Evolutionary conservation across 2,888 invertebrate genomes (phyloP), one percentile per base, ranked within the genome.

Genomic region (Chymomyza procnemis): DNA sequence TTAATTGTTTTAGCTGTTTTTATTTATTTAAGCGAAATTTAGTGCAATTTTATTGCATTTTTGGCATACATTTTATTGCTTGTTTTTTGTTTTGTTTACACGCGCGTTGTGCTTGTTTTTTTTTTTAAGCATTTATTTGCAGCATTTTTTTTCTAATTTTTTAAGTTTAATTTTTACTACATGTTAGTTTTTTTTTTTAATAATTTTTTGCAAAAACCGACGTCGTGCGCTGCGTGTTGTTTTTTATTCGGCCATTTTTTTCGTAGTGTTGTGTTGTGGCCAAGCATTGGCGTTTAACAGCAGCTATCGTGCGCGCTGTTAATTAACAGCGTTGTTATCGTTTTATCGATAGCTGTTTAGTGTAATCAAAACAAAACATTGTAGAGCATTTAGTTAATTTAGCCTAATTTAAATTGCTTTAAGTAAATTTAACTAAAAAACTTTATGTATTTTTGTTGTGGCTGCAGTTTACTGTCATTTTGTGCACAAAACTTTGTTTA

Each of bases 41-140:
- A 64, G 66, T 70, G 71, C 60, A 70, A 75, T 70, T 67, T 68
- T 48, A 77, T 76, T 73, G 65, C 74, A 76, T 75, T 74, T 41
- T 34, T 41, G 3, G 34, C 34, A 41, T 12, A 41, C 34, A 41
- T 9, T 41, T 12, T 26, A 26, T 21, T 73, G 69, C 72, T 67
- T 66, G 50, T 50, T 16, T 50, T 18, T 50, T 19, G 50, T 88
- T 87, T 87, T 88, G 12, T 12, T 12, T 41, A 14, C 12, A 41
- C 34, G 12, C 34, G 34, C 34, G 6, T 41, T 14, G 34, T 41
- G 34, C 34, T 12, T 41, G 12, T 41, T 41, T 41, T 41, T 41
- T 12, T 41, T 41, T 41, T 12, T 41, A 41, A 12, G 34, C 26
- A 26, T 26, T 26, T 26, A 8, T 26, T 26, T n/a, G n/a, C n/a